Percentiles rank a stretch among this genome's conserved stretches.
Evolutionary conservation across 2,797 vertebrate species (phyloP).

Genomic region (Myripristis murdjan): DNA sequence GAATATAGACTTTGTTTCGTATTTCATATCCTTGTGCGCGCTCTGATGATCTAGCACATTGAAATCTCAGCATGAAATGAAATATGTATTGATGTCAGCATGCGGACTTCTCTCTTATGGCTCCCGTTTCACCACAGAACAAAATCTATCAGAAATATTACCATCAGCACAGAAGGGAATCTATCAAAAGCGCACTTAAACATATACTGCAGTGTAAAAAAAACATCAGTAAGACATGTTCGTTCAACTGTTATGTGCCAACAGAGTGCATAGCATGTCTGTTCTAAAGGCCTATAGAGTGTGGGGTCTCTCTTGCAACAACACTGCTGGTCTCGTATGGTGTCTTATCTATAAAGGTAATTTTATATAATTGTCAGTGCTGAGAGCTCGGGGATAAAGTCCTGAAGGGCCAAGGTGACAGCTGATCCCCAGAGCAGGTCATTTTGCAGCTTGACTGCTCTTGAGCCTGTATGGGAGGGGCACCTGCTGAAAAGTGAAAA

Average conservation of each 20-base stretch:
- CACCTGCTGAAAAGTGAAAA: not conserved
- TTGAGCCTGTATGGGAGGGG: not conserved
- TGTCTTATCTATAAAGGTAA: constrained; percentile 4
- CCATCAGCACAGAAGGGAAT: too few relatives aligned
- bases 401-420: constrained; percentile 24
- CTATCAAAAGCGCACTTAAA: not conserved
- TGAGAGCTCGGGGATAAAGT: constrained; percentile 29
- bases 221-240: not conserved
- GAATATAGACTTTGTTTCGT: constrained; percentile 22
- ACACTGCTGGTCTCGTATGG: constrained; percentile 3
- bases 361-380: constrained; percentile 34
- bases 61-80: constrained; percentile 27
- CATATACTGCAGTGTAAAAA: not conserved
- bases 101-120: constrained; percentile 7
- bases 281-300: too few relatives aligned
- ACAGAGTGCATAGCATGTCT: too few relatives aligned
- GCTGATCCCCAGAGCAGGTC: constrained; percentile 23
- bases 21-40: constrained; percentile 9
- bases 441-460: not conserved
- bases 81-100: constrained; percentile 13
- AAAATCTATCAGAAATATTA: not conserved
- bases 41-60: not conserved
- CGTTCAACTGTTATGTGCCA: not conserved
- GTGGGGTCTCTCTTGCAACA: not conserved
- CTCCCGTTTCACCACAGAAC: not conserved